Base-by-base conservation (phyloP, 2,113 vertebrate species). In the Oreamnos americanus region DNA sequence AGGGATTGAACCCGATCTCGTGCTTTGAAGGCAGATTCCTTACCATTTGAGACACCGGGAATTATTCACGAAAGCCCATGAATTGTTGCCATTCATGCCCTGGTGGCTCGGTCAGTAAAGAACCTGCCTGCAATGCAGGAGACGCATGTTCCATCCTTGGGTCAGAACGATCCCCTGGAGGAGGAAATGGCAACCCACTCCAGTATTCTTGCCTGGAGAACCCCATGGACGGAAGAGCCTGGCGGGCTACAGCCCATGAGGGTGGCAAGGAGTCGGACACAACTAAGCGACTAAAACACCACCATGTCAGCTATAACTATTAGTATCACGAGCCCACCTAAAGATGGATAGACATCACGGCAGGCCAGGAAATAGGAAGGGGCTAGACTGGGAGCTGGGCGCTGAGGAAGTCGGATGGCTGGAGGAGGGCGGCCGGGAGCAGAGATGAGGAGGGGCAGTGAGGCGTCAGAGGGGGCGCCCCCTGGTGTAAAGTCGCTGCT, bases 271-370 rank as follows among this genome's bases (percentile, higher is more conserved):
- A 71, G 67, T 71, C 5, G 67, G 67, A 36, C n/a, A 23, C n/a
- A 1, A 1, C n/a, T 39, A 39, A 71, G n/a, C 19, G 10, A 36
- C 67, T 36, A 36, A 6, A 71, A 23, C n/a, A 71, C n/a, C 64
- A 23, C n/a, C 57, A 1, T 2, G 36, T 30, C 64, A 2, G 2
- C 76, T 13, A 0, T n/a, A 16, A 17, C 1, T 3, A 2, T 13
- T 16, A 25, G 13, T 17, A 15, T 21, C 90, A 15, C 16, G 3
- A 30, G 49, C 21, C 47, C 26, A 4, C 60, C 43, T 1, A 2
- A 2, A 49, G 21, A 8, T 0, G 60, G 6, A 30, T 17, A 26
- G 62, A 1, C 33, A 13, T 1, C 1, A 39, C 74, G 10, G 23
- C 15, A 4, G 39, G 79, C 79, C 43, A n/a, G 51, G 64, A 25